These are phyloP conservation scores for Saxidomus purpurata DNA, from an alignment of 1,140 invertebrate genomes.

Conservation along the genomic window DNA sequence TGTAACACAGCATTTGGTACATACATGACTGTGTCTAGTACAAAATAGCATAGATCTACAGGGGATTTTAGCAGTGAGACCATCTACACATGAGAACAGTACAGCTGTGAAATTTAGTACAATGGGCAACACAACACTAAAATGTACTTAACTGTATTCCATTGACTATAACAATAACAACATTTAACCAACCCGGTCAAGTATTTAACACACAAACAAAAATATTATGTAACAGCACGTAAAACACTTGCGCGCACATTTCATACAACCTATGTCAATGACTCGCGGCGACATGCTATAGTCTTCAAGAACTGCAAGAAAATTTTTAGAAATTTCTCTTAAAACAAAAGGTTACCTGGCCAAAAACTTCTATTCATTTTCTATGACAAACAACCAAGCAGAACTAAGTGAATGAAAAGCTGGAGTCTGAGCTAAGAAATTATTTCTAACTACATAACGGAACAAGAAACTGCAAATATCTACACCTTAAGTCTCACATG, in stretches of 20 bases:
- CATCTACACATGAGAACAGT: neutral
- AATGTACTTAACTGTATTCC: neutral
- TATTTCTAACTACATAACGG: no score
- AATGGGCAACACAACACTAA: neutral
- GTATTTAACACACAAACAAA: neutral
- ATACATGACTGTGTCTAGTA: no score
- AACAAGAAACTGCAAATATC: no score
- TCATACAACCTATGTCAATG: conserved; percentile 69
- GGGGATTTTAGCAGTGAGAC: neutral
- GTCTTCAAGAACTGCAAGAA: conserved; percentile 60
- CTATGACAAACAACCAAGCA: no score
- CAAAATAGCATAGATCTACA: no score
- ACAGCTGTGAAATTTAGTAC: neutral
- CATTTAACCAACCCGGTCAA: neutral
- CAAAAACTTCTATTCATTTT: no score
- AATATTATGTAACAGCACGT: neutral
- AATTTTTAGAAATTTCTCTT: neutral
- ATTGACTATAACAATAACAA: neutral
- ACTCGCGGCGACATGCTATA: conserved; percentile 58
- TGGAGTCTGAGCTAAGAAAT: no score
- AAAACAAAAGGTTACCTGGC: no score
- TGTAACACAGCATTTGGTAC: no score
- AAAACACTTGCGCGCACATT: conserved; percentile 9
- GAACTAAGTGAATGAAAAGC: no score
- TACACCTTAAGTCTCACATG: no score